phyloP scores from a whole-genome alignment of 2,888 invertebrate genomes.

The Achlya flavicornis region DNA sequence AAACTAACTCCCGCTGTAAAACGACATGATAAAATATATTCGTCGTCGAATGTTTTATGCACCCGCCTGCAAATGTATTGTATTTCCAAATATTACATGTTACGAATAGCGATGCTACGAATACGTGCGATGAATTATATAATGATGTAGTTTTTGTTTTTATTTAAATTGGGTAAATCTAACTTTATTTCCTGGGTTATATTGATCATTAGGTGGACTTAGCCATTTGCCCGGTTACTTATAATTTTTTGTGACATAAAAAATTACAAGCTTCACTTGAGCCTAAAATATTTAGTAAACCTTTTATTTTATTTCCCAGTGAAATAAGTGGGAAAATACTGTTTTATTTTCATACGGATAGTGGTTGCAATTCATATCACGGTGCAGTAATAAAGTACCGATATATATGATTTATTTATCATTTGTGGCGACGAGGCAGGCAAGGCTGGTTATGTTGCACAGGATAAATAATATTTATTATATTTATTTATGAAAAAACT shows the following conservation, averaged over 20 bases:
- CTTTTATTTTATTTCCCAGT: no score
- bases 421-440: not conserved
- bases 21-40: conserved; percentile 60
- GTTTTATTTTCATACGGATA: not conserved
- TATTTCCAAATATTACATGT: not conserved
- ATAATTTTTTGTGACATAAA: no score
- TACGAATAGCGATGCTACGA: not conserved
- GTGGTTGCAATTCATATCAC: conserved; percentile 3
- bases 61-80: not conserved
- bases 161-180: no score
- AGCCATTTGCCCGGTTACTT: no score
- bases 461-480: not conserved
- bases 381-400: conserved; percentile 6
- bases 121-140: not conserved
- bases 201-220: no score
- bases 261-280: no score
- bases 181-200: no score
- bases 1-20: conserved; percentile 63
- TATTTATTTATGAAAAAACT: not conserved
- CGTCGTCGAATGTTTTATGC: conserved; percentile 39
- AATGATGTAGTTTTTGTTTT: no score
- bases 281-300: no score
- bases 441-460: not conserved
- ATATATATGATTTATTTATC: conserved; percentile 13
- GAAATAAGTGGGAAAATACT: not conserved